phyloP scores from a whole-genome alignment of 2,797 vertebrate species.

The Hemitrygon akajei region DNA sequence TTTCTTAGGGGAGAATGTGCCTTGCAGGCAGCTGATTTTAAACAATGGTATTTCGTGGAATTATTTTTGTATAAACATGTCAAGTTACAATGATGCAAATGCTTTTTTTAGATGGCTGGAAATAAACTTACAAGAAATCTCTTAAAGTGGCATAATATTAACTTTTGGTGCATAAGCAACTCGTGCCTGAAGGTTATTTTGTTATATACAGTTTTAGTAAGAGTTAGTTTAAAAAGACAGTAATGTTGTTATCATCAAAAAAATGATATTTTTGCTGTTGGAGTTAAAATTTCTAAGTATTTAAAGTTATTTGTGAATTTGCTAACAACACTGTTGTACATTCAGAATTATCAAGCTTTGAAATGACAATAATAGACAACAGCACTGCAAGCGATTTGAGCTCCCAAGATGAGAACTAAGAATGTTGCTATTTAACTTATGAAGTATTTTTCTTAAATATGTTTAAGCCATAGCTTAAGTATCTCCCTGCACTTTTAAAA shows the following conservation, averaged over 20 bases:
- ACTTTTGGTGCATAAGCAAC: not conserved
- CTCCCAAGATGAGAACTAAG: not conserved
- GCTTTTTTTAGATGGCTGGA: not conserved
- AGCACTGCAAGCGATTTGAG: not conserved
- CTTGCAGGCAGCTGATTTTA: not conserved
- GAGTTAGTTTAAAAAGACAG: not conserved
- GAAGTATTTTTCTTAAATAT: not conserved
- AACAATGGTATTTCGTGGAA: not conserved
- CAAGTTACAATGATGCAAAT: not conserved
- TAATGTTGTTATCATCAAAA: not conserved
- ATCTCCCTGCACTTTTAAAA: no score
- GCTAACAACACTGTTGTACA: not conserved
- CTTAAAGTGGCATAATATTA: not conserved
- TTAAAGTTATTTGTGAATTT: conserved; percentile 13
- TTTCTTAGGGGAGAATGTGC: not conserved
- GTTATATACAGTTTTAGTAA: not conserved
- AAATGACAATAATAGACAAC: not conserved
- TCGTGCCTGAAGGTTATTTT: not conserved
- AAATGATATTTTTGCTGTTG: not conserved
- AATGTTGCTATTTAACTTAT: not conserved
- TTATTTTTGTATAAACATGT: no score
- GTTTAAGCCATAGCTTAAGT: not conserved
- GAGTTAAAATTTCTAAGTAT: not conserved
- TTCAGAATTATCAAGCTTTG: not conserved
- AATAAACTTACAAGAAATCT: not conserved